Conservation (phyloP, 2,888 invertebrate genomes). For the Mythimna ferrago region DNA sequence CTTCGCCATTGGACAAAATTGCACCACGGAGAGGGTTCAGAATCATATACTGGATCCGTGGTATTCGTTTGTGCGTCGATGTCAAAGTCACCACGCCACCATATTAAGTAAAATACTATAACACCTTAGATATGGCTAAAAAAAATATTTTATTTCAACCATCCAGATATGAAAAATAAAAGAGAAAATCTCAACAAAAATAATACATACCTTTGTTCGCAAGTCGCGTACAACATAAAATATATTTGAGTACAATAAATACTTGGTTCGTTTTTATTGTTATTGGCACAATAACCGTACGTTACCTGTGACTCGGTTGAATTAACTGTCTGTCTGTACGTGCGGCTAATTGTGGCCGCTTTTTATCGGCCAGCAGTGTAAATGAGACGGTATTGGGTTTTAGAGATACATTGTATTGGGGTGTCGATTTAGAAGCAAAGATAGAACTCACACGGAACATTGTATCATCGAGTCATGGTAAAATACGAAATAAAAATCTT, state of each 20-base stretch:
- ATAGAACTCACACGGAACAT: not conserved
- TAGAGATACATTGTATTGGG: constrained; percentile 32
- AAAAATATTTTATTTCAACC: constrained; percentile 5
- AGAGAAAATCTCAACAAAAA: constrained; percentile 36
- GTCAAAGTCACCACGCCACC: too few relatives aligned
- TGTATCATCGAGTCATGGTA: not conserved
- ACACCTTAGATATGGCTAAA: not conserved
- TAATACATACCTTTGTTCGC: constrained; percentile 40
- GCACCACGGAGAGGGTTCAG: too few relatives aligned
- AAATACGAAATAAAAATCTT: not conserved
- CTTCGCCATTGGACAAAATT: too few relatives aligned
- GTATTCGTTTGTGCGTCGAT: too few relatives aligned
- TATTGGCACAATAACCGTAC: constrained; percentile 69
- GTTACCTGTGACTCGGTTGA: constrained; percentile 64
- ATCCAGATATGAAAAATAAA: constrained; percentile 32
- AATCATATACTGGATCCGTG: too few relatives aligned
- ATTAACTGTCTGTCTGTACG: constrained; percentile 66
- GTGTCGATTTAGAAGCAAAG: not conserved
- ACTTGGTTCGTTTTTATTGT: constrained; percentile 63
- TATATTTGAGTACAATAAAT: constrained; percentile 65
- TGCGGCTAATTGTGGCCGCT: constrained; percentile 62
- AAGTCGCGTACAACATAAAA: constrained; percentile 64
- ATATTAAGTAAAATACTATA: not conserved
- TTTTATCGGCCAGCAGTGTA: constrained; percentile 58
- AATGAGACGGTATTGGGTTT: constrained; percentile 62